Conservation (phyloP, 2,888 invertebrate species). For the Azorinus chamasolen region DNA sequence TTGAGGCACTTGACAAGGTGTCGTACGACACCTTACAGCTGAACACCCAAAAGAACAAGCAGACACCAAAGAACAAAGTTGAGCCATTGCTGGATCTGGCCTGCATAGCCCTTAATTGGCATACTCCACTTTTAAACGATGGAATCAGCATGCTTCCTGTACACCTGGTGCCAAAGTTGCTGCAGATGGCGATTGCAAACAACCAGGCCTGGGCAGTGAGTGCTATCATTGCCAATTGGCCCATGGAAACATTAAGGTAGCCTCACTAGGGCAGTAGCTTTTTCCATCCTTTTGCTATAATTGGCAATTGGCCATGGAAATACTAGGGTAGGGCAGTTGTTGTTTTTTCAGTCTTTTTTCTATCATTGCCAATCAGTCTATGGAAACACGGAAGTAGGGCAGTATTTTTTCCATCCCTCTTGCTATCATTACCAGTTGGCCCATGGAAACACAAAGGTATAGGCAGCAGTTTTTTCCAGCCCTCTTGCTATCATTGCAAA, state of each 20-base stretch:
- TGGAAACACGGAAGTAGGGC: too few relatives aligned
- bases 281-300: background rate
- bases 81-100: conserved; percentile 63
- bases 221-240: conserved; percentile 77
- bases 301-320: too few relatives aligned
- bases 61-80: conserved; percentile 32
- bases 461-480: too few relatives aligned
- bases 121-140: conserved; percentile 25
- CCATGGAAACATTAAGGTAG: conserved; percentile 73
- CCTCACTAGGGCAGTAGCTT: too few relatives aligned
- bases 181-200: conserved; percentile 67
- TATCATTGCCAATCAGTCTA: too few relatives aligned
- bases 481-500: too few relatives aligned
- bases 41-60: conserved; percentile 48
- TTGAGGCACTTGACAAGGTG: conserved; percentile 73
- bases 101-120: conserved; percentile 64
- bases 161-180: conserved; percentile 70
- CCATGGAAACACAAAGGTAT: too few relatives aligned
- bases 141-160: conserved; percentile 51
- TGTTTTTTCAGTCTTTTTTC: too few relatives aligned
- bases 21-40: conserved; percentile 69
- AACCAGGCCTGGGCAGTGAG: conserved; percentile 68
- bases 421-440: too few relatives aligned
- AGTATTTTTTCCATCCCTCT: too few relatives aligned
- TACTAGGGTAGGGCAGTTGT: too few relatives aligned